phyloP scores from a whole-genome alignment of 2,888 invertebrate species.

The Trichacis sp. region DNA sequence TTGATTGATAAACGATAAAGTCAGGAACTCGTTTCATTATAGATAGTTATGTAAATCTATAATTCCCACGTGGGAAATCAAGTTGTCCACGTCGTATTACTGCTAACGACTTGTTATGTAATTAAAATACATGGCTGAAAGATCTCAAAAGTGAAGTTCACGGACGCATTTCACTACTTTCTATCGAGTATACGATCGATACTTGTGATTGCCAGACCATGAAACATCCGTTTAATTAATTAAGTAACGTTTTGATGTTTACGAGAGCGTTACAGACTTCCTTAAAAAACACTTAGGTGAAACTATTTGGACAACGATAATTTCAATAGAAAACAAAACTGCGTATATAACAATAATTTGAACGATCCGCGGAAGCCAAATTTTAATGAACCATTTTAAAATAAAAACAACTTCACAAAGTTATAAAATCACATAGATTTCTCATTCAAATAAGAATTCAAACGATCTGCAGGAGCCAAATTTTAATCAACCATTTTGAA shows the following conservation, averaged over 20 bases:
- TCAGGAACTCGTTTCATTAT: not conserved
- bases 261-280: constrained; percentile 40
- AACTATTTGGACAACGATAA: too few relatives aligned
- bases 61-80: not conserved
- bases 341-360: too few relatives aligned
- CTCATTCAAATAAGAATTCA: too few relatives aligned
- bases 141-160: constrained; percentile 49
- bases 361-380: too few relatives aligned
- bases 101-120: not conserved
- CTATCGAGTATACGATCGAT: constrained; percentile 25
- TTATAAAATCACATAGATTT: too few relatives aligned
- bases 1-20: not conserved
- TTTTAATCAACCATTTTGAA: too few relatives aligned
- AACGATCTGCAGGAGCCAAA: too few relatives aligned
- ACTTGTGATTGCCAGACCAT: constrained; percentile 13
- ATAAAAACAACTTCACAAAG: too few relatives aligned
- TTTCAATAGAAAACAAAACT: too few relatives aligned
- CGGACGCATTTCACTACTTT: constrained; percentile 47
- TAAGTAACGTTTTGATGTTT: constrained; percentile 39
- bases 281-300: constrained; percentile 30
- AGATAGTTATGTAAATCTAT: not conserved
- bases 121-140: constrained; percentile 11
- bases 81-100: constrained; percentile 1
- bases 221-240: constrained; percentile 42
- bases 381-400: too few relatives aligned